Base-by-base conservation (phyloP, 2,888 invertebrate species). In the Pollenia griseotomentosa region DNA sequence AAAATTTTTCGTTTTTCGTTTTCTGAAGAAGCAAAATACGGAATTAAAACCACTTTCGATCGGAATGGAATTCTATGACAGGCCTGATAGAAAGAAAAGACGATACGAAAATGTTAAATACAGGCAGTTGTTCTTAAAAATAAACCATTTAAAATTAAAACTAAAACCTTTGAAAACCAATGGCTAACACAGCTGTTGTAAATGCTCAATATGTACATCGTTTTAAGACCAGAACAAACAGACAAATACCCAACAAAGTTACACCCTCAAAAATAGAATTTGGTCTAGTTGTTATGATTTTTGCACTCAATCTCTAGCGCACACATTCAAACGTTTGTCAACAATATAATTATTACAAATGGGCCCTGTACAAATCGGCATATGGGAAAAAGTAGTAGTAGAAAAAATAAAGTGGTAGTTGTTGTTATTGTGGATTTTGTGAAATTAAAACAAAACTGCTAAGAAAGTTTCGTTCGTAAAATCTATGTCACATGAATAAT, bases 171-270 rank as follows among this genome's bases (percentile, higher is more conserved):
- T 61, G 16, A 11, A 71, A 80, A 44, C 63, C 33, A 61, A 73
- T 55, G 9, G 42, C 2, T 12, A 57, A n/a, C 42, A 42, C 82
- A 82, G 82, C 82, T 82, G 82, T 42, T 23, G 46, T 33, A 57
- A 74, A 48, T 44, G n/a, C n/a, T 70, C 33, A 33, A 33, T 6
- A 33, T 33, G 33, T 6, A 33, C 23, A 23, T 23, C 23, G 14
- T 40, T 10, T 16, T 40, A 8, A 40, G 10, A 53, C 42, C 6
- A 2, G 7, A 51, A 10, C 9, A 12, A 70, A 48, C 12, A 66
- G 46, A 40, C 46, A 75, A 73, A 57, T 59, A 23, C 3, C n/a
- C 51, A 44, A 73, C 33, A 53, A 10, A 46, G 40, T 59, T 59
- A 66, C 74, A 74, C 74, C 40, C 66, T 59, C 65, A 73, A 46